Evolutionary conservation across 2,797 vertebrate genomes (phyloP).

Genomic region (Hypotaenidia philippensis): DNA sequence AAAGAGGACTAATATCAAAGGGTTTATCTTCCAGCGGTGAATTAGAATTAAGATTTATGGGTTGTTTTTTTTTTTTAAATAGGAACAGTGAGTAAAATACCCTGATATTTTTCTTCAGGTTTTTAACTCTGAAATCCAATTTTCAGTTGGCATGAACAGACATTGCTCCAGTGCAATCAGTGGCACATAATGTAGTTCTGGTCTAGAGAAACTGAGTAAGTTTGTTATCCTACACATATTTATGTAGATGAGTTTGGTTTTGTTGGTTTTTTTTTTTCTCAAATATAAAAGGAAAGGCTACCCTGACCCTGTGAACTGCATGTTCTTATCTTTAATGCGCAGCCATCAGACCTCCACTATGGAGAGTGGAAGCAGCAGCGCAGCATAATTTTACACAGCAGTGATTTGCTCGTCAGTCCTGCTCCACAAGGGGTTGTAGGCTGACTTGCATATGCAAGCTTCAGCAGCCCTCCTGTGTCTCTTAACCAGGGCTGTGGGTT

Average conservation of each 20-base stretch:
- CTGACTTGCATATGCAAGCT: neutral
- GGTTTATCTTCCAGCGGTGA: neutral
- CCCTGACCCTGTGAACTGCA: neutral
- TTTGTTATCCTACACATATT: neutral
- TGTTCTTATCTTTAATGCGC: neutral
- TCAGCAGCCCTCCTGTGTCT: neutral
- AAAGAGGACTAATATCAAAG: neutral
- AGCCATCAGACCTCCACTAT: neutral
- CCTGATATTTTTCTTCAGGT: neutral
- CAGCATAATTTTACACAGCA: neutral
- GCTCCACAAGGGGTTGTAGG: neutral
- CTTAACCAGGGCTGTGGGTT: neutral
- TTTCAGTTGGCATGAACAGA: neutral
- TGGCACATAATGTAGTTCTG: neutral
- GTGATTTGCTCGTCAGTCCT: neutral
- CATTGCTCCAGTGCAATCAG: neutral
- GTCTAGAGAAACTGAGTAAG: neutral
- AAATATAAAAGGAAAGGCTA: neutral
- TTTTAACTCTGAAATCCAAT: neutral
- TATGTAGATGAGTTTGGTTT: neutral
- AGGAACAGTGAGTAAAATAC: neutral
- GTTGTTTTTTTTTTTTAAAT: neutral
- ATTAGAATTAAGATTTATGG: neutral
- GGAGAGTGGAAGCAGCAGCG: neutral
- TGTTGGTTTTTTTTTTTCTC: neutral